Evolutionary conservation across 2,888 invertebrate genomes (phyloP), one percentile per base, ranked within the genome.

Genomic region (Oscheius sp.): DNA sequence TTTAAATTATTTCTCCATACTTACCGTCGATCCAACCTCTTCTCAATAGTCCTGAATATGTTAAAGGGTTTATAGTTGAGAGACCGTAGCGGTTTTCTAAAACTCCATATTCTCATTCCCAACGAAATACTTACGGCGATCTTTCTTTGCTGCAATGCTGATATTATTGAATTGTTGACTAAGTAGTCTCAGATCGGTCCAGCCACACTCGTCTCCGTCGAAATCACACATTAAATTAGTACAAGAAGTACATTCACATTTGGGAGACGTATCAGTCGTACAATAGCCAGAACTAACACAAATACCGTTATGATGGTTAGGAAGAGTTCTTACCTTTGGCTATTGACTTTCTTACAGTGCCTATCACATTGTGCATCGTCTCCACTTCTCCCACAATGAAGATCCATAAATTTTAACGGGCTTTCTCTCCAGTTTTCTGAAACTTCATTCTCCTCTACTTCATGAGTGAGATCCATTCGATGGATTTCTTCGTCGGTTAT

Each of bases 21-120:
- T n/a, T n/a, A n/a, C n/a, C n/a, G 8, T 68, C 62, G 8, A 59
- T 64, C 38, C 56, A 57, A 3, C 63, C 63, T 47, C 62, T 33
- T 41, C 67, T 17, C 32, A 80, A 54, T 9, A 80, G 56, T 17
- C 80, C 80, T 3, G 80, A 75, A 36, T 78, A 80, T 50, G 73
- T 72, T 24, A 69, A 32, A 4, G 80, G 72, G 2, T 57, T 62
- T 57, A 80, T 70, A n/a, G 73, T 70, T 14, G 77, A 72, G 9
- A 80, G 70, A 17, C 75, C 80, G 47, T 80, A 80, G 2, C 80
- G 76, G 49, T 80, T 80, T 41, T 70, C 80, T 79, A 59, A 24
- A 74, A 57, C 12, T 17, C 20, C 24, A 44, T 8, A 6, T 22
- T 14, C 9, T 28, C 14, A 36, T 9, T 9, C 8, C 8, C 8